Base-by-base conservation (phyloP, 1,140 invertebrate species). In the Trichoplusia ni region DNA sequence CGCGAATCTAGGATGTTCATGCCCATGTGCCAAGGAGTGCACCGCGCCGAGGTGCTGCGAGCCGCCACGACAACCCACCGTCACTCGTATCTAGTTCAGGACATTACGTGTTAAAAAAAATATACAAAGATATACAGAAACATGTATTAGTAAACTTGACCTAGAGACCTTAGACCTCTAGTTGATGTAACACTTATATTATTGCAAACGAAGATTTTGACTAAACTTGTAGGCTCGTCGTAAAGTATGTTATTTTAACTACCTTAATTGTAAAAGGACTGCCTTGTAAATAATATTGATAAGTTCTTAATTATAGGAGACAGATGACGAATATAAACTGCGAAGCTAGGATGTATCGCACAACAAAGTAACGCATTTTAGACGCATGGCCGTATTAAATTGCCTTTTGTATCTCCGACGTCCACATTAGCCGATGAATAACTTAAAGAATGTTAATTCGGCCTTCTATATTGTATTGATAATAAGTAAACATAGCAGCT, bases 11-110 rank as follows among this genome's bases (percentile, higher is more conserved):
- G 83, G 82, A 4, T 90, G 87, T 53, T 71, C 80, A 0, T 81
- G 77, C 25, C 87, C 87, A 0, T 90, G 87, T 49, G 87, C 86
- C 4, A 87, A 86, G 40, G 84, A 86, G 31, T 90, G 87, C 67
- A 74, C 51, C 3, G 87, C 83, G 11, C 85, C 82, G 1, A 64
- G 81, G 2, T 90, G 87, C 38, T 90, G 87, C 58, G 69, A 79
- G 14, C 64, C 87, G 0, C 82, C 82, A 2, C 51, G 44, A 2
- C 79, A 68, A 37, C 76, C 84, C n/a, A 47, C 73, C 8, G 65
- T 88, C 27, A 86, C 81, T 11, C 79, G 80, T 16, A 76, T 84
- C 70, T 88, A 73, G 59, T 29, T 8, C 9, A 35, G 9, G 4
- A 9, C 33, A 35, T 2, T n/a, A 5, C 33, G n/a, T 35, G 33